phyloP scores from a whole-genome alignment of 2,797 vertebrate genomes.

The Peromyscus eremicus region DNA sequence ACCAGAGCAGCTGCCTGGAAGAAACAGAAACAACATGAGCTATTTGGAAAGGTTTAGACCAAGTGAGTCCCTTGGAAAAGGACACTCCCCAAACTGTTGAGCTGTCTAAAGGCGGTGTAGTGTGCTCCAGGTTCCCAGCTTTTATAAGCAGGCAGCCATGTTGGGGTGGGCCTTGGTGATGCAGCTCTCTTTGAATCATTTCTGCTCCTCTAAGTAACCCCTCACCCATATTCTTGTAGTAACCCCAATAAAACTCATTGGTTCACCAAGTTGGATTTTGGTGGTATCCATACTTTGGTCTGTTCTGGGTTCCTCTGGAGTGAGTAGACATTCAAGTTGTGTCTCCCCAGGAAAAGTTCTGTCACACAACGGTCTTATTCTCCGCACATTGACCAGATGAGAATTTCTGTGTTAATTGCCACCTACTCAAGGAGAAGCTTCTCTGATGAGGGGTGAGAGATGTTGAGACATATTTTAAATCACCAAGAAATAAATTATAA shows the following conservation, averaged over 20 bases:
- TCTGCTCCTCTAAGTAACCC: not conserved
- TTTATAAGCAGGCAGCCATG: not conserved
- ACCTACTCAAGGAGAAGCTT: not conserved
- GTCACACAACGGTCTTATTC: not conserved
- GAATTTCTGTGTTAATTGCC: not conserved
- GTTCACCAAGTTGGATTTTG: not conserved
- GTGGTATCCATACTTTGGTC: not conserved
- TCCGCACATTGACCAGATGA: not conserved
- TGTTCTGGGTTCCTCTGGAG: not conserved
- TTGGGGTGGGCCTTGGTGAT: not conserved
- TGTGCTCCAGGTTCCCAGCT: not conserved
- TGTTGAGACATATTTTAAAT: constrained; percentile 44
- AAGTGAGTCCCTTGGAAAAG: no score
- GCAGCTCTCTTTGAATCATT: not conserved
- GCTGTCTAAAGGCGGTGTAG: not conserved
- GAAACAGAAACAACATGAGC: not conserved
- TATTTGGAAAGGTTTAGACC: not conserved
- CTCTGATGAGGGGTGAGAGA: not conserved
- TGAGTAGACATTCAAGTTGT: not conserved
- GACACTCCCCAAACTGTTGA: not conserved
- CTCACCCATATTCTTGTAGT: not conserved
- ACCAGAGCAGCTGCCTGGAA: not conserved
- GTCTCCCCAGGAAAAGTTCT: not conserved
- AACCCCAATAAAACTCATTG: not conserved
- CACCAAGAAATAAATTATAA: constrained; percentile 53